phyloP scores from a whole-genome alignment of 37 sponge, comb jelly and placozoan species.

The Axinella damicornis region DNA sequence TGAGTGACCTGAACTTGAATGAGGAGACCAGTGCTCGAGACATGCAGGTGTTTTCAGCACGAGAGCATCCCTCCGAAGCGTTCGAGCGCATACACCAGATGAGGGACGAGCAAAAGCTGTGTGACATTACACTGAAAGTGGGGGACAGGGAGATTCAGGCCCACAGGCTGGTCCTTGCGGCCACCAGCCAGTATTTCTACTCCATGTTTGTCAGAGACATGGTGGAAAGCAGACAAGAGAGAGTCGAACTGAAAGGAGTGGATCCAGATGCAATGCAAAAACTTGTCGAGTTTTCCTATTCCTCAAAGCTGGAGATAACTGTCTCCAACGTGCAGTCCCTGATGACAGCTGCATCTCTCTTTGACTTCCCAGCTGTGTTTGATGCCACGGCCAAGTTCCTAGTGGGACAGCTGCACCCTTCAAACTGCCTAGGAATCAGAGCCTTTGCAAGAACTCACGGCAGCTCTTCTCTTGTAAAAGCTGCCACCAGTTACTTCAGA shows the following conservation, averaged over 20 bases:
- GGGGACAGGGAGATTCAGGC: slow-evolving; percentile 72
- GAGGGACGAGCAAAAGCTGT: slow-evolving; percentile 72
- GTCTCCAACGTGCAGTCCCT: slow-evolving; percentile 86
- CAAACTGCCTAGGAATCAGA: slow-evolving; percentile 93
- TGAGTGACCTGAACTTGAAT: neutral
- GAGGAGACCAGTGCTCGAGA: slow-evolving; percentile 28
- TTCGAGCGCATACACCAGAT: slow-evolving; percentile 79
- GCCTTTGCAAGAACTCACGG: slow-evolving; percentile 79
- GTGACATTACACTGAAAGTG: slow-evolving; percentile 89
- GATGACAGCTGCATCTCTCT: slow-evolving; percentile 91
- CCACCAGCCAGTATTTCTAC: slow-evolving; percentile 79
- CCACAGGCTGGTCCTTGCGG: slow-evolving; percentile 87
- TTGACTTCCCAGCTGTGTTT: slow-evolving; percentile 81
- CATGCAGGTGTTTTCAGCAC: slow-evolving; percentile 29
- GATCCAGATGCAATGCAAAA: slow-evolving; percentile 81
- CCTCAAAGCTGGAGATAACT: slow-evolving; percentile 89
- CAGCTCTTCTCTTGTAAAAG: slow-evolving; percentile 59
- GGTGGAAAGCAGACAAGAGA: slow-evolving; percentile 79
- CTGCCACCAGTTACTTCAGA: slow-evolving; percentile 66
- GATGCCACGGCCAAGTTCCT: slow-evolving; percentile 91
- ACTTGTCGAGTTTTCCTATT: slow-evolving; percentile 93
- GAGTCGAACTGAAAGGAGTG: slow-evolving; percentile 86
- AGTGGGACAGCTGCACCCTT: slow-evolving; percentile 81
- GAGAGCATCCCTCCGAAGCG: slow-evolving; percentile 59
- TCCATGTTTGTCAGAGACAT: slow-evolving; percentile 84